Evolutionary conservation across 2,797 vertebrate species (phyloP).

Genomic region (Diplodus puntazzo): DNA sequence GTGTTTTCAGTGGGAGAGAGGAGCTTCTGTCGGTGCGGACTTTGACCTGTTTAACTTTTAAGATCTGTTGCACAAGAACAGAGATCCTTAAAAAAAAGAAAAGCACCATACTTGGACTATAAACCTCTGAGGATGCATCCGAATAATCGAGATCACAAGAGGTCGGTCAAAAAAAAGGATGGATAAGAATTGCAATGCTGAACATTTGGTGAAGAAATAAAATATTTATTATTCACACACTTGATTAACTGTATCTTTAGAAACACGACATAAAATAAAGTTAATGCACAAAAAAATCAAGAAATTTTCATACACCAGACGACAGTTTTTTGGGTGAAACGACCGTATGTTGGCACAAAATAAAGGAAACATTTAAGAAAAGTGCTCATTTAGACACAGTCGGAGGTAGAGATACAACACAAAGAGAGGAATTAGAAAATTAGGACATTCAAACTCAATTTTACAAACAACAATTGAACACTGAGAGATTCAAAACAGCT

Average conservation of each 20-base stretch:
- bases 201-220: not conserved
- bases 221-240: slow-evolving; percentile 13
- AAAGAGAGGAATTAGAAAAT: slow-evolving; percentile 25
- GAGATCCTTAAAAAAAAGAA: too few relatives aligned
- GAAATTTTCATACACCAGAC: slow-evolving; percentile 1
- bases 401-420: slow-evolving; percentile 44
- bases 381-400: slow-evolving; percentile 35
- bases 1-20: too few relatives aligned
- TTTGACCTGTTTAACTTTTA: too few relatives aligned
- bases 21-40: too few relatives aligned
- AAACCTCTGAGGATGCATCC: not conserved
- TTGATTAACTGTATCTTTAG: slow-evolving; percentile 42
- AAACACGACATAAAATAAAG: slow-evolving; percentile 6
- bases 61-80: too few relatives aligned
- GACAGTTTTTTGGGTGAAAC: slow-evolving; percentile 40
- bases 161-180: slow-evolving; percentile 30
- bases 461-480: slow-evolving; percentile 14
- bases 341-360: slow-evolving; percentile 35
- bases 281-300: not conserved
- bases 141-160: slow-evolving; percentile 13
- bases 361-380: slow-evolving; percentile 10
- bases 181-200: not conserved
- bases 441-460: slow-evolving; percentile 12
- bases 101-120: too few relatives aligned
- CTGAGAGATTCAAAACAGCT: slow-evolving; percentile 26